Conservation (phyloP, 2,113 vertebrate species). For the Sebastes schlegelii region DNA sequence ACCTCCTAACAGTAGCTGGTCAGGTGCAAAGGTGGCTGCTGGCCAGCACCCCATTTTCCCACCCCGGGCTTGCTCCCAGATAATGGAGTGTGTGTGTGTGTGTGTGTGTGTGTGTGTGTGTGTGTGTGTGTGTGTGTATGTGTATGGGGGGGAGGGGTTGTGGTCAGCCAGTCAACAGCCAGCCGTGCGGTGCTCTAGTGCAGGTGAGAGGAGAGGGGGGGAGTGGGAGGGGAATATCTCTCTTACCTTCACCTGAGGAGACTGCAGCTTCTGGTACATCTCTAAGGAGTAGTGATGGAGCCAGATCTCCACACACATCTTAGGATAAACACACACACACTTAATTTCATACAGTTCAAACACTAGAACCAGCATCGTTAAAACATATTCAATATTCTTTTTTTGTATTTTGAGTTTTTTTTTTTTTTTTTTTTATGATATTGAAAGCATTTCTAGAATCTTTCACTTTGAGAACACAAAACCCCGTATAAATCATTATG, state of each 20-base stretch:
- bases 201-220: not conserved
- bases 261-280: slow-evolving; percentile 98
- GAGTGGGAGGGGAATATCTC: too few species aligned
- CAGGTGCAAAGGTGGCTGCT: not conserved
- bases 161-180: slow-evolving; percentile 65
- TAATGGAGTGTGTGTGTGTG: too few species aligned
- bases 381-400: not conserved
- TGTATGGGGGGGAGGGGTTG: not conserved
- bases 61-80: not conserved
- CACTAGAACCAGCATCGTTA: not conserved
- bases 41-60: not conserved
- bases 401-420: too few species aligned
- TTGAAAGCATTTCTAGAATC: not conserved
- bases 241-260: slow-evolving; percentile 97
- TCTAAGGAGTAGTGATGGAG: slow-evolving; percentile 98
- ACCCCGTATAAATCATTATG: too few species aligned
- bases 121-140: too few species aligned
- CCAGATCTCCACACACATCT: slow-evolving; percentile 99
- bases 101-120: not conserved
- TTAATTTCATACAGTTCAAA: too few species aligned
- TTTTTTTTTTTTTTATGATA: not conserved
- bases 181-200: slow-evolving; percentile 57
- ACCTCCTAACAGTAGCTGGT: too few species aligned
- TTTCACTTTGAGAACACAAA: not conserved
- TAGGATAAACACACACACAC: not conserved